Evolutionary conservation across 1,140 invertebrate species (phyloP), one percentile per base, ranked within the genome.

Genomic region (Cydia strobilella): DNA sequence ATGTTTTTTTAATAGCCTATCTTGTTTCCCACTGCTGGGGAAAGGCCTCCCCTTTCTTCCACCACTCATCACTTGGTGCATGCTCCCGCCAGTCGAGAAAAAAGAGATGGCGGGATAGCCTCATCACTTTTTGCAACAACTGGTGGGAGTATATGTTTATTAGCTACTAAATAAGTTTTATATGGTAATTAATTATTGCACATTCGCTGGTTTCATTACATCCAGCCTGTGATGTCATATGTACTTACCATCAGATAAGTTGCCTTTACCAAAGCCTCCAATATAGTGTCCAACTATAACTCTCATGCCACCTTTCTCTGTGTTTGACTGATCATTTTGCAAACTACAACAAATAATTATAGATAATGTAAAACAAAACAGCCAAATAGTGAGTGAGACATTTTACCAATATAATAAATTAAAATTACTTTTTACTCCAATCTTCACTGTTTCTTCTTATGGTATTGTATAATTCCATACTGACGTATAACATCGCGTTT

Each of bases 281-380:
- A 97, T 94, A 90, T 97, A 98, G 91, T 97, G 96, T 1, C 97
- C 97, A 25, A 98, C 96, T 27, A 98, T 95, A 5, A 97, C 96
- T 80, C 95, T 94, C 86, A 97, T 94, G 39, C 96, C 96, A 84
- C 93, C 94, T 69, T 94, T 94, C 91, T 97, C 96, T 35, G 96
- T 93, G 85, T 96, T 97, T 82, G 89, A 90, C 75, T 90, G 83
- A 63, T 86, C 81, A 74, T 86, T 86, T 84, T 86, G 84, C 75
- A 88, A 82, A 72, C 90, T 92, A 76, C 62, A 90, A 85, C 20
- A 75, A 63, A 75, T 42, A 76, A 69, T 20, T 25, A 72, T 7
- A 51, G 12, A 39, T 72, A 39, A 27, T 69, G 31, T 25, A 15
- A 15, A 42, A 39, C 35, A 20, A n/a, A 69, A 35, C 23, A 59